Evolutionary conservation across 2,113 vertebrate species (phyloP).

Genomic region (Pandion haliaetus): DNA sequence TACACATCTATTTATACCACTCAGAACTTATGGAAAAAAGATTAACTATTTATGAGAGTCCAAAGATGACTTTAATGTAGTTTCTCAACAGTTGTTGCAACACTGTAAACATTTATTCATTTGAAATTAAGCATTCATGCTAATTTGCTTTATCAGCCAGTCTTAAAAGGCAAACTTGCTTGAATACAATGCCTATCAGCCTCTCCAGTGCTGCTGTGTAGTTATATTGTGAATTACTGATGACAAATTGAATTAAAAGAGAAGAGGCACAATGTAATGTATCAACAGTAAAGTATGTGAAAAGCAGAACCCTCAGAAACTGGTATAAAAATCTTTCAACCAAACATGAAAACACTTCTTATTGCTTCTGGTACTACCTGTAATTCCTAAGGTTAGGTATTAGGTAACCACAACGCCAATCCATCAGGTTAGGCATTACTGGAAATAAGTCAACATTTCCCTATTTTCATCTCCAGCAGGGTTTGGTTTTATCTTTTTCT

Average conservation of each 20-base stretch:
- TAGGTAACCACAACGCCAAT: background rate
- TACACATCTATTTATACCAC: background rate
- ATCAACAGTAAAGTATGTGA: background rate
- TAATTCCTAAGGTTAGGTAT: background rate
- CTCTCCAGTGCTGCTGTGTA: background rate
- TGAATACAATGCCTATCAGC: background rate
- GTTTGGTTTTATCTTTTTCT: constrained; percentile 16
- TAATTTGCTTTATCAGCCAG: background rate
- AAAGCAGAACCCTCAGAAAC: background rate
- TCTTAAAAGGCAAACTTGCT: background rate
- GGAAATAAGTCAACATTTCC: background rate
- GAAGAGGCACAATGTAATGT: background rate
- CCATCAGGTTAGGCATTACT: background rate
- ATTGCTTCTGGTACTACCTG: background rate
- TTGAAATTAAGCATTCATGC: background rate
- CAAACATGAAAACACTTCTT: background rate
- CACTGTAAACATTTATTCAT: background rate
- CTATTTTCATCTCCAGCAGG: background rate
- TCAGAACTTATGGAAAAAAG: background rate
- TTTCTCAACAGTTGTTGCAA: background rate
- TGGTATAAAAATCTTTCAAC: background rate
- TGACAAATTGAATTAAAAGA: background rate
- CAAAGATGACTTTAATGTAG: background rate
- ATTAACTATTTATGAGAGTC: constrained; percentile 10
- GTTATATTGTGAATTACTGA: background rate